A percentile compares a stretch with the other conserved stretches of the same genome.
phyloP scores from a whole-genome alignment of 1,140 invertebrate species.

The Pseudomyrmex flavicornis region DNA sequence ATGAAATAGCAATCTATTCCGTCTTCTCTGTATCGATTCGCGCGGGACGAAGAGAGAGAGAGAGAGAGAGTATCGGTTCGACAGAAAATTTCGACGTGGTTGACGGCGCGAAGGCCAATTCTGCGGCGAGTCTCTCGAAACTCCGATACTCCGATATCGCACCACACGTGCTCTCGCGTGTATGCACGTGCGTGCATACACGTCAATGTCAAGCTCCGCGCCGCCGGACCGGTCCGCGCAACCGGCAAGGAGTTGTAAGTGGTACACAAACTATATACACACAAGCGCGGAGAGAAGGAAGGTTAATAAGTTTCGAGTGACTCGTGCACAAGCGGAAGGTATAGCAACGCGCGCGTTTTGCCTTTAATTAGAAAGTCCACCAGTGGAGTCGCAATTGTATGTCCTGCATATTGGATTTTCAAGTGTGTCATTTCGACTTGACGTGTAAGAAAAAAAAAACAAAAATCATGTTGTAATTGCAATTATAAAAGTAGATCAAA shows the following conservation, averaged over 20 bases:
- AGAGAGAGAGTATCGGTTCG: conserved; percentile 16
- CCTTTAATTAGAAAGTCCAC: conserved; percentile 62
- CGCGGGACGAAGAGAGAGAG: not conserved
- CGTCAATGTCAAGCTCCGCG: conserved; percentile 36
- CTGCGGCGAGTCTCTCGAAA: conserved; percentile 37
- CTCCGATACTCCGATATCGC: conserved; percentile 51
- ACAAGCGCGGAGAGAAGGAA: conserved; percentile 9
- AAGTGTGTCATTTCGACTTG: conserved; percentile 17
- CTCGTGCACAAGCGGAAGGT: conserved; percentile 2
- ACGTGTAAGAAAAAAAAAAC: not conserved
- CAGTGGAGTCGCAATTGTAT: not conserved
- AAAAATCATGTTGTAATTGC: not conserved
- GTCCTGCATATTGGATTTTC: conserved; percentile 33
- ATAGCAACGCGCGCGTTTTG: conserved; percentile 33
- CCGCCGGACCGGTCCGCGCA: conserved; percentile 49
- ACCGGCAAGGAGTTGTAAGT: conserved; percentile 31
- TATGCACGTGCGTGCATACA: conserved; percentile 29
- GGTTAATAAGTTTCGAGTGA: conserved; percentile 53
- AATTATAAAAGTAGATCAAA: too few relatives aligned
- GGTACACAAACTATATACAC: conserved; percentile 53
- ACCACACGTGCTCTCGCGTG: conserved; percentile 10
- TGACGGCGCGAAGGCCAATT: conserved; percentile 46
- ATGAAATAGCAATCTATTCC: conserved; percentile 33
- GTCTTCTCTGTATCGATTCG: conserved; percentile 43
- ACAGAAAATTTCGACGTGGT: conserved; percentile 49